These are phyloP conservation scores for Spheniscus mendiculus DNA, from an alignment of 2,113 vertebrate genomes.

Conservation along the genomic window DNA sequence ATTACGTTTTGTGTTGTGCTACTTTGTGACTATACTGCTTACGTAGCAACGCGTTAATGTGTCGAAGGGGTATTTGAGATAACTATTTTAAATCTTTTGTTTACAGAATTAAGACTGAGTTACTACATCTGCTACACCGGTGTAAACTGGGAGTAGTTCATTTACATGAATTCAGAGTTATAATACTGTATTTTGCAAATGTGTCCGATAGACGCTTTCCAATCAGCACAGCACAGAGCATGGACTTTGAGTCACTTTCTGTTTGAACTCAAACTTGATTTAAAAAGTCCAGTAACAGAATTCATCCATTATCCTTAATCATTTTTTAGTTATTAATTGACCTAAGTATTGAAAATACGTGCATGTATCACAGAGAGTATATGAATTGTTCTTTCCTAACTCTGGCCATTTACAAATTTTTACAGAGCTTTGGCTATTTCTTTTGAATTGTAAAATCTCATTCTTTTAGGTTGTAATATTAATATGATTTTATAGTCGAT, in stretches of 20 bases:
- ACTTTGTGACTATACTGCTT: not conserved
- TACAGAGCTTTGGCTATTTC: not conserved
- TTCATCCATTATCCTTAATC: not conserved
- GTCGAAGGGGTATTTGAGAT: not conserved
- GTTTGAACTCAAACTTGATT: not conserved
- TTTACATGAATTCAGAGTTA: not conserved
- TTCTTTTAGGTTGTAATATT: not conserved
- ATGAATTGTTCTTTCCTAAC: not conserved
- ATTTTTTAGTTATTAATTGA: not conserved
- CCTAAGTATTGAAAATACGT: not conserved
- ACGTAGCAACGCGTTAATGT: rapidly evolving
- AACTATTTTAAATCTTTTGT: not conserved
- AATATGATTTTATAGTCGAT: not conserved
- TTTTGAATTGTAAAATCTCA: not conserved
- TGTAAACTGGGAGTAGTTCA: not conserved
- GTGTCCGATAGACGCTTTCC: not conserved
- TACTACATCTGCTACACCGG: not conserved
- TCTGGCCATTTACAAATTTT: not conserved
- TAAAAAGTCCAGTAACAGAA: not conserved
- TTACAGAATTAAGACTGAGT: not conserved
- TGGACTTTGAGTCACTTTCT: not conserved
- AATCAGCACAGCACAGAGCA: not conserved
- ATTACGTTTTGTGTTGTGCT: not conserved
- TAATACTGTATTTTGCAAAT: not conserved
- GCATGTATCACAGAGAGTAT: not conserved